Base-by-base conservation (phyloP, 2,797 vertebrate genomes). In the Gouania willdenowi region DNA sequence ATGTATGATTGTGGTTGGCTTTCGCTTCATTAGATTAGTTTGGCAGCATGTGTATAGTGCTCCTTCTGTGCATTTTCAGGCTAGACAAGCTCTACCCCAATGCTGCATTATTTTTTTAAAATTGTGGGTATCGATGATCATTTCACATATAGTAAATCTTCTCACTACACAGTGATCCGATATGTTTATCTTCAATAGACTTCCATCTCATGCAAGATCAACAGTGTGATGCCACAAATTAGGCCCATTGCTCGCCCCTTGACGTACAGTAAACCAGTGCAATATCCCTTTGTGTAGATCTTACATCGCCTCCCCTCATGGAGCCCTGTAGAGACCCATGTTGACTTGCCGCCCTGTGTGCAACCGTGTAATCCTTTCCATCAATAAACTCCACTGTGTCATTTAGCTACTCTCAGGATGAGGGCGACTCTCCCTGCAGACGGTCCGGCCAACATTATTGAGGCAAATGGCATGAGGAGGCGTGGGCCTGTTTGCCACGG, bases 331-430 rank as follows among this genome's bases (percentile, higher is more conserved):
- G 58, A 75, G 57, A 51, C 44, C 19, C 57, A n/a, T 23, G 42
- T 42, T 23, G 69, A 55, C 66, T 70, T 13, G 64, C 71, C 31
- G 58, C 72, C 79, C 79, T 42, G 71, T 48, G 17, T 78, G 77
- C 66, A 29, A 59, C 81, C 75, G 52, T 77, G 70, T 84, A 84
- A 87, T 85, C 75, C 82, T 75, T 80, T 77, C 78, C 82, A 86
- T 85, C 84, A 83, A 79, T 83, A 76, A 84, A 83, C 79, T 75
- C 82, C 66, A 65, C 66, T 71, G 77, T 76, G 82, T 83, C 81
- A 77, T 87, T 85, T 84, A 78, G 80, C 77, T 60, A 47, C 68
- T 87, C 76, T 58, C 81, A 66, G 75, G 75, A 83, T 75, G 77
- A 66, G 20, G 66, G 77, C 71, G 51, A 53, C 74, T 83, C 52